Evolutionary conservation across 2,888 invertebrate genomes (phyloP), one percentile per base, ranked within the genome.

Genomic region (Eutolmus rufibarbis): DNA sequence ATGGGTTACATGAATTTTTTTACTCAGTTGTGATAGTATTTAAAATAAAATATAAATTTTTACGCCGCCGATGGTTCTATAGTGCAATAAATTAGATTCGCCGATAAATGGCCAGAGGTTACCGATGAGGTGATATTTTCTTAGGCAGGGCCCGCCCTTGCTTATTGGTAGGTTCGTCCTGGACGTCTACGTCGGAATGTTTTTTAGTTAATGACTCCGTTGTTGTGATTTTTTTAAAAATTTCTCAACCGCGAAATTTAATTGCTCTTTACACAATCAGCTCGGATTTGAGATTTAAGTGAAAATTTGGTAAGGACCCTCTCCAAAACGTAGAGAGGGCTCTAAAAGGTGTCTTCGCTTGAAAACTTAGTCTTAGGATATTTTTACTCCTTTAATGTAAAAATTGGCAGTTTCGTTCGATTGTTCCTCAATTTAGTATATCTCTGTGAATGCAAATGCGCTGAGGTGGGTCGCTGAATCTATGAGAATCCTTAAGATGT

Each of bases 111-210:
- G 89, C 86, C 88, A 88, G 81, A 88, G 89, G 90, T 92, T 92
- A 92, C 91, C 92, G 92, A 91, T 92, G 93, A 89, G 92, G 92
- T 88, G 91, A 91, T 88, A 92, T 92, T 90, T 93, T 93, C 89
- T 92, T 92, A 87, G 89, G 89, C 87, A 89, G 88, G 86, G 90
- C 89, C 89, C 91, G 90, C 89, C 90, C 90, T 89, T 89, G 89
- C 88, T 89, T 89, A 86, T 89, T 90, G 86, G 90, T 89, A 89
- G 91, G 90, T 90, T 90, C 91, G 90, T 91, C 91, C 87, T 90
- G 91, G 90, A 90, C 91, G 90, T 90, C 91, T 91, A 91, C 89
- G 90, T 90, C 89, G 89, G 90, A 90, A 89, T 89, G 89, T 90
- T 89, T 90, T 89, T 90, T 89, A 89, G 89, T 90, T 91, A 91